Evolutionary conservation across 2,797 vertebrate genomes (phyloP).

Genomic region (Adelosebastes latens): DNA sequence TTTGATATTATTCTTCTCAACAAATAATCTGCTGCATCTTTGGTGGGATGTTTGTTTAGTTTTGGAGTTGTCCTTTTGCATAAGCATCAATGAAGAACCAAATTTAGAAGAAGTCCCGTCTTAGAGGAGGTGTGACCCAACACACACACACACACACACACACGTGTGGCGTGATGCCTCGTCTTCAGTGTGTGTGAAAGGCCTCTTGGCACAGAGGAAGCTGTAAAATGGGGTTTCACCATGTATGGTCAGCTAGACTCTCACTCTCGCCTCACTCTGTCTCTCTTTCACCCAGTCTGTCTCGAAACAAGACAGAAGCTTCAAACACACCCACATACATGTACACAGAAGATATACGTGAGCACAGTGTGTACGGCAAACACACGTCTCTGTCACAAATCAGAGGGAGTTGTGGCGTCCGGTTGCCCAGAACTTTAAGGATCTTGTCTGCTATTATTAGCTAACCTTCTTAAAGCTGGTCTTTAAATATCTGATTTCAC

Average conservation of each 20-base stretch:
- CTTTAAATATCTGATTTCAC: neutral
- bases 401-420: neutral
- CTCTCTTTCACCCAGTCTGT: slow-evolving; percentile 4
- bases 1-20: neutral
- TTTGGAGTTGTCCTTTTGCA: neutral
- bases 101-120: slow-evolving; percentile 5
- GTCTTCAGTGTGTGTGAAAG: slow-evolving; percentile 1
- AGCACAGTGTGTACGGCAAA: neutral
- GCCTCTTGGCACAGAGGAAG: slow-evolving; percentile 36
- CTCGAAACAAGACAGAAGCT: slow-evolving; percentile 21
- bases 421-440: neutral
- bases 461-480: neutral
- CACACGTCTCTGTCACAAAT: neutral
- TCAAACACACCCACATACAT: slow-evolving; percentile 22
- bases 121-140: neutral
- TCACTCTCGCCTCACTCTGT: neutral
- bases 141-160: neutral
- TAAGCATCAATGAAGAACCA: neutral
- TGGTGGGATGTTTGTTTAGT: neutral
- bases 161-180: slow-evolving; percentile 2
- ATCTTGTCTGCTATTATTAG: neutral
- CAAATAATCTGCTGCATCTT: neutral
- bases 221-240: slow-evolving; percentile 52
- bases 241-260: slow-evolving; percentile 62
- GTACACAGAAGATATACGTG: neutral